Evolutionary conservation across 2,113 vertebrate species (phyloP).

Genomic region (Nycticebus coucang): DNA sequence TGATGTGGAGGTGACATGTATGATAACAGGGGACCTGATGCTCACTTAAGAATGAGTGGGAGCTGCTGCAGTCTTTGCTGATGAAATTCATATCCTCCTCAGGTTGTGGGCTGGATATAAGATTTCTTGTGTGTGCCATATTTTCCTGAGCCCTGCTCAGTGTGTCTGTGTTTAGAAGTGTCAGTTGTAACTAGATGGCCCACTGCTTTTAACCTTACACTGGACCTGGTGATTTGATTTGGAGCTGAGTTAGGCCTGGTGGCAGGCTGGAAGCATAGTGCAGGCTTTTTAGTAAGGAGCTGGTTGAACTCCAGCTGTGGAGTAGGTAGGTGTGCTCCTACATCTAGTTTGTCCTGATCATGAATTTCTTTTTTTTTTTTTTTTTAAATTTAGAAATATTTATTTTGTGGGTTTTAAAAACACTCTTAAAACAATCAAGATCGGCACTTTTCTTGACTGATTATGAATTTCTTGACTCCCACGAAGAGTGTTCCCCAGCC

Average conservation of each 20-base stretch:
- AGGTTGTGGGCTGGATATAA: not conserved
- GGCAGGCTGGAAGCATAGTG: not conserved
- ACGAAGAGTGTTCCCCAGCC: too few species aligned
- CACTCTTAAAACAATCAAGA: too few species aligned
- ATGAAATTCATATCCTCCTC: not conserved
- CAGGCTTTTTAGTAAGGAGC: not conserved
- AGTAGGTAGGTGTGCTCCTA: not conserved
- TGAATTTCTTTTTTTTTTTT: too few species aligned
- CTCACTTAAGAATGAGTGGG: not conserved
- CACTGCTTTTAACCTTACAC: not conserved
- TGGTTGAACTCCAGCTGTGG: not conserved
- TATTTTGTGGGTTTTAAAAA: too few species aligned
- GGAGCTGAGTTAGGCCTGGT: not conserved
- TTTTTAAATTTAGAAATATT: too few species aligned
- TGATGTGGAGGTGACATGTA: fast-evolving
- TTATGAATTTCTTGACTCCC: not conserved
- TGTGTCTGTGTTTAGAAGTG: not conserved
- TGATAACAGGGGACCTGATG: not conserved
- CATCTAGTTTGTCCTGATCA: not conserved
- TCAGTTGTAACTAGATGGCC: not conserved
- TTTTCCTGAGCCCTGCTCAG: not conserved
- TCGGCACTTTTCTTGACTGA: too few species aligned
- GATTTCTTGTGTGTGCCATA: fast-evolving
- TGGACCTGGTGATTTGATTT: fast-evolving
- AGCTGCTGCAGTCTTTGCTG: not conserved